Conservation (phyloP, 2,888 invertebrate species). For the Diadegma fenestrale region DNA sequence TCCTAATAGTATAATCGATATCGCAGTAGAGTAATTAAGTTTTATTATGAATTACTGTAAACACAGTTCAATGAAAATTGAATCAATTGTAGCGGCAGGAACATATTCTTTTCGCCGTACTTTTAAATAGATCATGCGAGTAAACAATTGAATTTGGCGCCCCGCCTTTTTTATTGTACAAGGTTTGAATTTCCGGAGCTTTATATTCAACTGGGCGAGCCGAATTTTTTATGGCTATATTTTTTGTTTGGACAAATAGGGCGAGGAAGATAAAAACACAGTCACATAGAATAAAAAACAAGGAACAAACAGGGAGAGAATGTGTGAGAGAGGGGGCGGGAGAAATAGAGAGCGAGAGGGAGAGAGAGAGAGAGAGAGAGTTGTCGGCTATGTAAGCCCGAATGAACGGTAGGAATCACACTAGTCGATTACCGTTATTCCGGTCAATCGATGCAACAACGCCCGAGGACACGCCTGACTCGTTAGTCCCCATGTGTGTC, state of each 20-base stretch:
- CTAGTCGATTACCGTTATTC: slow-evolving; percentile 70
- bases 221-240: slow-evolving; percentile 39
- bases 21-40: too few species aligned
- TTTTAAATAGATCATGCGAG: slow-evolving; percentile 18
- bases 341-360: slow-evolving; percentile 37
- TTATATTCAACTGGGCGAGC: slow-evolving; percentile 19
- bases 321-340: slow-evolving; percentile 38
- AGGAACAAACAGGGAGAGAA: slow-evolving; percentile 7
- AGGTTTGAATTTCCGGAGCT: slow-evolving; percentile 17
- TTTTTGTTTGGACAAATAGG: slow-evolving; percentile 55
- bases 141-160: slow-evolving; percentile 17
- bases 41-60: neutral
- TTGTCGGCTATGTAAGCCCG: slow-evolving; percentile 63
- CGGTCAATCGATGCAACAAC: slow-evolving; percentile 70
- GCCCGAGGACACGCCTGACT: slow-evolving; percentile 69
- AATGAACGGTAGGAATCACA: slow-evolving; percentile 65
- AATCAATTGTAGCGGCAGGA: slow-evolving; percentile 4
- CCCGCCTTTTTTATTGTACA: neutral
- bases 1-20: too few species aligned
- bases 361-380: slow-evolving; percentile 24
- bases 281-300: slow-evolving; percentile 39
- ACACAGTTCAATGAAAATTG: neutral
- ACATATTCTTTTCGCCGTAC: slow-evolving; percentile 8
- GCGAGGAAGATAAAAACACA: slow-evolving; percentile 59
- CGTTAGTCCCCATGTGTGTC: slow-evolving; percentile 64